Base-by-base conservation (phyloP, 2,113 vertebrate genomes). In the Periophthalmodon schlosseri region DNA sequence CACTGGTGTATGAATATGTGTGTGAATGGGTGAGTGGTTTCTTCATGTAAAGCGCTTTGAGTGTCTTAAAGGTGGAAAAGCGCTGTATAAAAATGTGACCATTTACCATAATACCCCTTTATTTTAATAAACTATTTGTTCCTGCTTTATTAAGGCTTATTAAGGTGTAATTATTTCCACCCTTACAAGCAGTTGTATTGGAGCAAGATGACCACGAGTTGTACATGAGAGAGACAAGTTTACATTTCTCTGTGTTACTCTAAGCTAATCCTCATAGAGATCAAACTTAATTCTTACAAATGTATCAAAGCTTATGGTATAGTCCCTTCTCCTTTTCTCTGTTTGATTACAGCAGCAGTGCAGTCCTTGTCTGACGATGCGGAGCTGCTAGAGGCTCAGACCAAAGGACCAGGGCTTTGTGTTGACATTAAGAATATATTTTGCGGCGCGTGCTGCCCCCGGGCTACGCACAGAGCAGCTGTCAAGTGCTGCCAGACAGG, bases 351-450 rank as follows among this genome's bases (percentile, higher is more conserved):
- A 28, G 63, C 15, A 3, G 47, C 66, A 13, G 16, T 36, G 23
- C 34, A 68, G 44, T 14, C 20, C 5, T 12, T 68, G 66, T 68
- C n/a, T 18, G 20, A 65, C 24, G 64, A 63, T 5, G 72, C 69
- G 66, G 1, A 73, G 77, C 82, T 82, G 67, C 39, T 44, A 10
- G 78, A 77, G 82, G 78, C 77, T 84, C 10, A 79, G 73, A 86
- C 77, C 72, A 80, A 84, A 82, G 70, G 68, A 82, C 77, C 75
- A 23, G 54, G 36, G 69, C 66, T 79, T 69, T 74, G 58, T 75
- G 61, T 84, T 81, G 65, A 79, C 77, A 83, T 85, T 85, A 81
- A 75, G 81, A 85, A 81, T 79, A 66, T 73, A 72, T 86, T 71
- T 86, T 80, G 69, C 64, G 57, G 70, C 49, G 67, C 61, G 69